Evolutionary conservation across 2,888 invertebrate species (phyloP).

Genomic region (Chloroclystis v-ata): DNA sequence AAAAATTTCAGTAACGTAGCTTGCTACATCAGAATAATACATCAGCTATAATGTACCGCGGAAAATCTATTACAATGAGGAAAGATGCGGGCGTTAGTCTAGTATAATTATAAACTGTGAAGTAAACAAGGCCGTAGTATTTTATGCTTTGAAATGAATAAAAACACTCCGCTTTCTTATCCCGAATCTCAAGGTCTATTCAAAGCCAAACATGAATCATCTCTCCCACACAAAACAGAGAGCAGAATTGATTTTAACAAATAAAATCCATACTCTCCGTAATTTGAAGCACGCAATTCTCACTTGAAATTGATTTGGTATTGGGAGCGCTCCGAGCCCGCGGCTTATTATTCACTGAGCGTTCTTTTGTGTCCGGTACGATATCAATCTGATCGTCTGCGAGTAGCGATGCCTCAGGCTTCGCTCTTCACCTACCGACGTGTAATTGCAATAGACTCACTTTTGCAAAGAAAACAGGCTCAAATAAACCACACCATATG

Average conservation of each 20-base stretch:
- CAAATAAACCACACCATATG: not conserved
- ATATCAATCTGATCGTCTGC: constrained; percentile 68
- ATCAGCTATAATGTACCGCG: no score
- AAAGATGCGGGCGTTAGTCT: no score
- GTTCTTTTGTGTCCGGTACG: constrained; percentile 65
- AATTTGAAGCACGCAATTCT: constrained; percentile 25
- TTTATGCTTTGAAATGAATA: not conserved
- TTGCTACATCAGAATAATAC: no score
- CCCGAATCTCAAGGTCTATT: not conserved
- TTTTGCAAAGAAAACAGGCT: constrained; percentile 6
- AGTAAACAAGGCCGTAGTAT: no score
- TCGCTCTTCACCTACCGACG: constrained; percentile 53
- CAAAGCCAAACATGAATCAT: not conserved
- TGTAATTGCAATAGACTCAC: constrained; percentile 52
- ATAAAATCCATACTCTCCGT: constrained; percentile 8
- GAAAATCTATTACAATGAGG: no score
- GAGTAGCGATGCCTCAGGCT: constrained; percentile 56
- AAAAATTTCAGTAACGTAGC: no score
- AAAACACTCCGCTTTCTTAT: not conserved
- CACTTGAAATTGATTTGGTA: constrained; percentile 26
- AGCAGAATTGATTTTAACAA: constrained; percentile 6
- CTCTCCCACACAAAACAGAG: constrained; percentile 3
- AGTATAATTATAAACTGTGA: no score
- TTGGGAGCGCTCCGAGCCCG: constrained; percentile 34
- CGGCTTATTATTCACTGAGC: constrained; percentile 63